Evolutionary conservation across 2,888 invertebrate genomes (phyloP).

Genomic region (Chrysotoxum bicinctum): DNA sequence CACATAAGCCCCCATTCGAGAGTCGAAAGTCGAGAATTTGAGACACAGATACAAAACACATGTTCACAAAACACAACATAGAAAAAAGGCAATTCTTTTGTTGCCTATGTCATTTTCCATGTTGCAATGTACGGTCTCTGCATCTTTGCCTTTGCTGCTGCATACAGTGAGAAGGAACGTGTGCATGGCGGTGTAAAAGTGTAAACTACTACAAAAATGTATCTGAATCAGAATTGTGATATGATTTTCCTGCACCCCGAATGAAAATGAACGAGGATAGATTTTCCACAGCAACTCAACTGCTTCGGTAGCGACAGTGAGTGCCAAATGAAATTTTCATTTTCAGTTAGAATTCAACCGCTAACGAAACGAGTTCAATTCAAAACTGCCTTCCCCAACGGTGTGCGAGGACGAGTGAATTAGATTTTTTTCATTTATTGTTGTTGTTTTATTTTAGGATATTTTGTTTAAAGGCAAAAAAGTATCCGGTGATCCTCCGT

Average conservation of each 20-base stretch:
- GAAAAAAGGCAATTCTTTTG: constrained; percentile 8
- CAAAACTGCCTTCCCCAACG: constrained; percentile 75
- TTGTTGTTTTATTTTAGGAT: constrained; percentile 38
- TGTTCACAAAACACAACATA: constrained; percentile 4
- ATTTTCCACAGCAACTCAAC: constrained; percentile 71
- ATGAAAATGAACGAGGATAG: constrained; percentile 72
- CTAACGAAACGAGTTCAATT: constrained; percentile 77
- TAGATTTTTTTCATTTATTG: constrained; percentile 6
- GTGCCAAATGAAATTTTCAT: constrained; percentile 74
- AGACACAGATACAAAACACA: constrained; percentile 12
- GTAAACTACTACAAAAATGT: constrained; percentile 39
- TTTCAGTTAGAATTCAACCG: constrained; percentile 80
- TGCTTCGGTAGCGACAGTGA: constrained; percentile 21
- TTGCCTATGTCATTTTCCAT: constrained; percentile 54
- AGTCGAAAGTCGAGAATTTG: constrained; percentile 1
- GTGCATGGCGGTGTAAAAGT: constrained; percentile 3
- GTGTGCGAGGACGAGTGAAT: constrained; percentile 74
- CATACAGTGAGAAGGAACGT: constrained; percentile 14
- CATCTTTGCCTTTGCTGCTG: neutral
- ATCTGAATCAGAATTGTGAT: constrained; percentile 51
- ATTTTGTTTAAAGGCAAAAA: neutral
- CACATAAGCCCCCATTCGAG: neutral
- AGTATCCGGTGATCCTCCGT: constrained; percentile 36
- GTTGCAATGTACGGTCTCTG: constrained; percentile 12
- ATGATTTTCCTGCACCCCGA: constrained; percentile 66